Conservation (phyloP, 2,113 vertebrate species). For the Ramphastos sulfuratus region DNA sequence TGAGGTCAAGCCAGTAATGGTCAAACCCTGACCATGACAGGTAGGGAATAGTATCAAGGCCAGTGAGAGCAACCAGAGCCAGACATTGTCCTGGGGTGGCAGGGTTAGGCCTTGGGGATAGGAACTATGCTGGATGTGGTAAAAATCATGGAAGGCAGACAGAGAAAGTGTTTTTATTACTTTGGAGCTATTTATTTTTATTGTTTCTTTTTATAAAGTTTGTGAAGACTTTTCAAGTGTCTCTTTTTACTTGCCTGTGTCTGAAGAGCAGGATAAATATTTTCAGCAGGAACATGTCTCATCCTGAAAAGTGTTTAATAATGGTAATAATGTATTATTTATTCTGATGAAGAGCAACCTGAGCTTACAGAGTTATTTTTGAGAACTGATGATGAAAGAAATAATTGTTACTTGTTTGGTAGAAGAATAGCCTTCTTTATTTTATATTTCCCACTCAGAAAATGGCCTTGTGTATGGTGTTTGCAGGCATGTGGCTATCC, state of each 20-base stretch:
- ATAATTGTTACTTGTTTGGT: neutral
- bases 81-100: neutral
- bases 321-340: neutral
- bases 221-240: neutral
- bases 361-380: neutral
- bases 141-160: neutral
- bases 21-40: neutral
- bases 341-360: neutral
- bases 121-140: too few relatives aligned
- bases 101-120: neutral
- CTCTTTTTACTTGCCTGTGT: neutral
- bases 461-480: neutral
- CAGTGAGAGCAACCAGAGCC: neutral
- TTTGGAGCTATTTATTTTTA: neutral
- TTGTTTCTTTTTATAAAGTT: neutral
- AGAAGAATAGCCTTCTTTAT: neutral
- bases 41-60: neutral
- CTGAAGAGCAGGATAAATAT: neutral
- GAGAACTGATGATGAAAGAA: neutral
- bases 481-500: neutral
- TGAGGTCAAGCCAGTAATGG: neutral
- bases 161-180: neutral
- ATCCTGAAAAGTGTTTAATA: neutral
- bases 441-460: neutral
- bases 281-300: neutral